phyloP scores from a whole-genome alignment of 2,888 invertebrate species.

The Caenorhabditis panamensis region DNA sequence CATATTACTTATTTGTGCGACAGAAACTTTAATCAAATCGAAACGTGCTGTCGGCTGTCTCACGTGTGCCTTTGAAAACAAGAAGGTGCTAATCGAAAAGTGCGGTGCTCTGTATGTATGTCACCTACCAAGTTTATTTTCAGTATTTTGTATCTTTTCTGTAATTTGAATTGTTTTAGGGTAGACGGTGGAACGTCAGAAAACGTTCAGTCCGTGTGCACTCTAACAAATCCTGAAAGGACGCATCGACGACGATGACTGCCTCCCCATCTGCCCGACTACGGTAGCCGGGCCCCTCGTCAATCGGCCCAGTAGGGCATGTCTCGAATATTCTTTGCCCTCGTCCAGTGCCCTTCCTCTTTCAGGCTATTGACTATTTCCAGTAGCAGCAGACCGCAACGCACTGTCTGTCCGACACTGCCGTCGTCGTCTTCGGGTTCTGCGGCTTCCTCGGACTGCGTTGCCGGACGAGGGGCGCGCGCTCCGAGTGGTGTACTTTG shows the following conservation, averaged over 20 bases:
- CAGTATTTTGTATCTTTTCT: background rate
- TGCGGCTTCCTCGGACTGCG: slow-evolving; percentile 7
- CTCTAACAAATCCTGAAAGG: slow-evolving; percentile 23
- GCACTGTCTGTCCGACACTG: background rate
- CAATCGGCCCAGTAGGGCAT: slow-evolving; percentile 7
- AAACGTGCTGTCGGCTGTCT: background rate
- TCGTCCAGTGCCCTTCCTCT: background rate
- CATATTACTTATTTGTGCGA: background rate
- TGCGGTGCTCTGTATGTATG: background rate
- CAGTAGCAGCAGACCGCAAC: slow-evolving; percentile 17
- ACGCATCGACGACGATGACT: background rate
- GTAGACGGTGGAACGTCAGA: background rate
- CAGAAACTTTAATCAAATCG: background rate
- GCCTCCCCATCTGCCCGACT: slow-evolving; percentile 1
- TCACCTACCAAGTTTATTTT: background rate
- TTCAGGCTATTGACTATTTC: slow-evolving; percentile 27
- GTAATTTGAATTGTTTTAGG: background rate
- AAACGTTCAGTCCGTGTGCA: slow-evolving; percentile 25
- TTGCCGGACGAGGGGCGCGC: background rate
- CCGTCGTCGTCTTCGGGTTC: background rate
- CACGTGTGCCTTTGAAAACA: background rate
- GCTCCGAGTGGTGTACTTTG: slow-evolving; percentile 37
- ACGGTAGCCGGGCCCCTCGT: background rate
- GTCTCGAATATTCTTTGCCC: slow-evolving; percentile 28
- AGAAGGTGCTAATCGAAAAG: background rate